Base-by-base conservation (phyloP, 2,113 vertebrate species). In the Stomatorhinus ivindoensis region DNA sequence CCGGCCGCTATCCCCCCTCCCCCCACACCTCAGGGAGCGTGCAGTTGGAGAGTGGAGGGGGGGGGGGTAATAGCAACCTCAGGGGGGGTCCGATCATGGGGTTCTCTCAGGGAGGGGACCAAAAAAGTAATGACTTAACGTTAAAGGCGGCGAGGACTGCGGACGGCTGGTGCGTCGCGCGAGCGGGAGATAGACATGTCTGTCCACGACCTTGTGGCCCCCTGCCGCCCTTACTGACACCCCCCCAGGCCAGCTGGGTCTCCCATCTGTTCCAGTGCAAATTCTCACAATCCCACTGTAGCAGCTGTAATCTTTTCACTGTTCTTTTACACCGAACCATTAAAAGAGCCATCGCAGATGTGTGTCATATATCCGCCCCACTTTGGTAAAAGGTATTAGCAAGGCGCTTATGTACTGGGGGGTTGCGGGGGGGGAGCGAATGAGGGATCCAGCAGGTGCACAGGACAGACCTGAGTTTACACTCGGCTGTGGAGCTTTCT, bases 201-300 rank as follows among this genome's bases (percentile, higher is more conserved):
- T 90, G 31, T 48, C 69, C 87, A 87, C 21, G 91, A 94, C 92
- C 90, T 91, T 89, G 89, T 88, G 50, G 91, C 90, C 91, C 89
- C 88, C 88, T 48, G 90, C 93, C 93, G 95, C 94, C 94, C 95
- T 94, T 92, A 93, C 95, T 96, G 96, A 96, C 95, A 95, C 95
- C 95, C 93, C n/a, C 92, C 93, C 93, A 90, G 93, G 95, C 97
- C 97, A 97, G 97, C 97, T 97, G 97, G 95, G 94, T 93, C 93
- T 95, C 95, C 97, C 97, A 97, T 97, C 97, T 97, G 97, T 93
- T 96, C 92, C 89, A 87, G 93, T 93, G 95, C 95, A 94, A 95
- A 95, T 92, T 95, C 95, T 96, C 93, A 94, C 93, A 93, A 93
- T 94, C 96, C 94, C 95, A 94, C 94, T 92, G 92, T 93, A 2